Base-by-base conservation (phyloP, 2,888 invertebrate genomes). In the Vanessa cardui region DNA sequence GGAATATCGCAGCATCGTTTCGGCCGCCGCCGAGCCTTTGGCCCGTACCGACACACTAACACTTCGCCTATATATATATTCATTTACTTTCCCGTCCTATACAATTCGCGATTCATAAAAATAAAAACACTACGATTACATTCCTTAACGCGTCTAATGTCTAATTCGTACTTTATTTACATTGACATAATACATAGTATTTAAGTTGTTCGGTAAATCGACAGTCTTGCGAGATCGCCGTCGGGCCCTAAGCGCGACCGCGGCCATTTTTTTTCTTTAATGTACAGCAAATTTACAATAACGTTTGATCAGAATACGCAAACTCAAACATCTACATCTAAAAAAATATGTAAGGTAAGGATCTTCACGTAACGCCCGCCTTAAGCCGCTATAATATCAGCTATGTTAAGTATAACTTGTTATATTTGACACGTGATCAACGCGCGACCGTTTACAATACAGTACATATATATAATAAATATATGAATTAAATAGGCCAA, bases 131-230 rank as follows among this genome's bases (percentile, higher is more conserved):
- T 87, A 89, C 86, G 83, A 85, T 87, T 88, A 89, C 79, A 87
- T 56, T 85, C 84, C 88, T 87, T 87, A 88, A 84, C 83, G 80
- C 80, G 82, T 83, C 87, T 88, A 89, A 84, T 83, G 82, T 87
- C 89, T 89, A 88, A 89, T 87, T 89, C 86, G 88, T 90, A 89
- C 83, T 87, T 86, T 90, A 90, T 91, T 87, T 92, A 91, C 90
- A 90, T 81, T 82, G 89, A 86, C 86, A 83, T 87, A 86, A 85
- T 84, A 86, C 83, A 85, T 84, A 85, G 85, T 86, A 86, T 86
- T 87, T 82, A 88, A 84, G 87, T 90, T 88, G 90, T 88, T 89
- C 89, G 85, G 87, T 84, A 84, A 84, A 82, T 82, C 80, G 87
- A 85, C 85, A 86, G 87, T 84, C 81, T 85, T 80, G 83, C 79